These are phyloP conservation scores for Turritopsis rubra DNA, from an alignment of 30 jellyfish, hydroid and myxozoan genomes.

Conservation along the genomic window DNA sequence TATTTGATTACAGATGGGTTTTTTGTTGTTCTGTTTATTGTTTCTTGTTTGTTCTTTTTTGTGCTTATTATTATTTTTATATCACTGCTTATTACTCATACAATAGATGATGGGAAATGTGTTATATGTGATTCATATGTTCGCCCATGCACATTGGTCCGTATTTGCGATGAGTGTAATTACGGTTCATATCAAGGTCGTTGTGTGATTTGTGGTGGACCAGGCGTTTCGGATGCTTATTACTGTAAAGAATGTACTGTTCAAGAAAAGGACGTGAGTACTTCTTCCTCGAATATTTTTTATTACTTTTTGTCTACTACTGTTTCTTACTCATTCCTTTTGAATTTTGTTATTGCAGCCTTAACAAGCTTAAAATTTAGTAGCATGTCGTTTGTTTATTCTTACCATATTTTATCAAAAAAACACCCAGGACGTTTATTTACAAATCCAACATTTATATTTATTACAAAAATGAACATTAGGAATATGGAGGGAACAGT, in stretches of 20 bases:
- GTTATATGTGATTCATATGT: conserved; percentile 99
- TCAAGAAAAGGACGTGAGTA: conserved; percentile 95
- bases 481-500: too few species aligned
- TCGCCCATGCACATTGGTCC: conserved; percentile 93
- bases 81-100: neutral
- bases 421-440: too few species aligned
- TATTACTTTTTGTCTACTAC: too few species aligned
- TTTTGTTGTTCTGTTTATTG: neutral
- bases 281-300: neutral
- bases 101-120: conserved; percentile 98
- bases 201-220: conserved; percentile 99
- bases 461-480: too few species aligned
- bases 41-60: neutral
- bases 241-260: conserved; percentile 96
- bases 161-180: conserved; percentile 99
- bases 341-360: too few species aligned
- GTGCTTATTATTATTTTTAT: neutral
- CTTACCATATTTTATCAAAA: too few species aligned
- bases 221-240: conserved; percentile 99
- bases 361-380: too few species aligned
- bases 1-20: too few species aligned
- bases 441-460: too few species aligned
- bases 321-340: too few species aligned
- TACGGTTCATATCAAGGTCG: conserved; percentile 99
- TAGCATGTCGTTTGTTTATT: too few species aligned